Percentiles rank a stretch among this genome's conserved stretches.
These are phyloP conservation scores for Montipora capricornis DNA, from an alignment of 64 coral and sea anemone species.

Conservation along the genomic window DNA sequence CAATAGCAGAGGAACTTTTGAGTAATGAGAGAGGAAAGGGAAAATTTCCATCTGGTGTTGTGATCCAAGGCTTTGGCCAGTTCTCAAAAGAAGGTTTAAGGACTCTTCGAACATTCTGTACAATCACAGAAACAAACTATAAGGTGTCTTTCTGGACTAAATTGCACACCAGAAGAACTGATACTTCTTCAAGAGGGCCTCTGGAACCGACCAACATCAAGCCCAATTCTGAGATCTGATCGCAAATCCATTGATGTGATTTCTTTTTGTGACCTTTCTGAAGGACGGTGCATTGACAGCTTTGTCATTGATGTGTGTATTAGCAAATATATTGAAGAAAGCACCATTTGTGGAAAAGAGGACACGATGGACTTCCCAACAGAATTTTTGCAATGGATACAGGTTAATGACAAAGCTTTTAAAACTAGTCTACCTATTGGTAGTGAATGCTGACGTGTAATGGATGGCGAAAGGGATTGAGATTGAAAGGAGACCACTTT, in stretches of 20 bases:
- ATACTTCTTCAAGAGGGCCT: not conserved
- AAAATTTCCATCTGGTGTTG: not conserved
- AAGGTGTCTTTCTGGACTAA: not conserved
- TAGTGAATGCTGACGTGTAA: too few species aligned
- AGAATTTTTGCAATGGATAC: constrained; percentile 70
- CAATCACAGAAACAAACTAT: constrained; percentile 35
- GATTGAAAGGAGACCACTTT: not conserved
- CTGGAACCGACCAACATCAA: constrained; percentile 40
- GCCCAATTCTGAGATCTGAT: not conserved
- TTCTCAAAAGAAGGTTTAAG: constrained; percentile 7
- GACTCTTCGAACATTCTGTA: not conserved
- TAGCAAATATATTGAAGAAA: constrained; percentile 60
- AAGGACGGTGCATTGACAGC: constrained; percentile 68
- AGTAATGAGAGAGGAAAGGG: not conserved
- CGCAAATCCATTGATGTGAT: constrained; percentile 45
- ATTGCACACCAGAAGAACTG: not conserved
- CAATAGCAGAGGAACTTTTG: not conserved
- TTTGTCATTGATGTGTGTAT: constrained; percentile 69
- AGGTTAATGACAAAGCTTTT: constrained; percentile 30
- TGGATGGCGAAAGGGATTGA: too few species aligned
- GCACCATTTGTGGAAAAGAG: not conserved
- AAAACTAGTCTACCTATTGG: not conserved
- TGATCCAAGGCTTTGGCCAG: not conserved
- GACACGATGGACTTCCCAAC: constrained; percentile 57
- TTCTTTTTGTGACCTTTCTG: constrained; percentile 47